Conservation (phyloP, 2,113 vertebrate species). For the Plectropomus leopardus region DNA sequence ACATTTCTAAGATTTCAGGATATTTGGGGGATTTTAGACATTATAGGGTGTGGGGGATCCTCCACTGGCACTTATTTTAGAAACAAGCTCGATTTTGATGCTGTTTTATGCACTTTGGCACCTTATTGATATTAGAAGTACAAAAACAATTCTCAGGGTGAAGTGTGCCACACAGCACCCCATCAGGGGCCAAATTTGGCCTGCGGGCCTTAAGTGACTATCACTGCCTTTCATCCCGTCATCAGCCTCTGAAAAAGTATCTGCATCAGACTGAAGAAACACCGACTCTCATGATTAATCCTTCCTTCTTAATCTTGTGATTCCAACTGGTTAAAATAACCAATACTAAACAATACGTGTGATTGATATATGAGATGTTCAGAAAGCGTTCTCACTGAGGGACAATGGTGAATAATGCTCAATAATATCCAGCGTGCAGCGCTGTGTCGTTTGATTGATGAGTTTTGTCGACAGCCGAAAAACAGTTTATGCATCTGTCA, state of each 20-base stretch:
- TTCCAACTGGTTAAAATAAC: conserved; percentile 64
- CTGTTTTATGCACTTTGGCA: too few species aligned
- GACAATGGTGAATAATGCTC: conserved; percentile 73
- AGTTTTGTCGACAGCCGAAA: conserved; percentile 59
- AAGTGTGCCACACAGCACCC: too few species aligned
- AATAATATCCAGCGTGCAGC: conserved; percentile 57
- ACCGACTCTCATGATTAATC: conserved; percentile 51
- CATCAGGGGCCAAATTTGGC: too few species aligned
- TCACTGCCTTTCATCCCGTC: conserved; percentile 61
- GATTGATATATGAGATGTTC: conserved; percentile 66
- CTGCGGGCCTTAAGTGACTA: too few species aligned
- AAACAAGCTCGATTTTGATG: too few species aligned
- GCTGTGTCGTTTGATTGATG: conserved; percentile 67
- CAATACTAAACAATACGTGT: conserved; percentile 55
- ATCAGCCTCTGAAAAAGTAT: conserved; percentile 38
- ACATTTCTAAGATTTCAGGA: too few species aligned
- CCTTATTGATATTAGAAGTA: too few species aligned
- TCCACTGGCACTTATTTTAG: too few species aligned
- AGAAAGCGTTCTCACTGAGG: conserved; percentile 50
- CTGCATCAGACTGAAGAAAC: conserved; percentile 1
- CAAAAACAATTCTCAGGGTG: too few species aligned
- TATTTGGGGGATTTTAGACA: too few species aligned
- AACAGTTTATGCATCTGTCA: conserved; percentile 69
- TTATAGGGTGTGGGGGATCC: too few species aligned
- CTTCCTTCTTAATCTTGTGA: conserved; percentile 56